A percentile compares a stretch with the other conserved stretches of the same genome.
These are phyloP conservation scores for Apis dorsata DNA, from an alignment of 1,140 invertebrate species.

Conservation along the genomic window DNA sequence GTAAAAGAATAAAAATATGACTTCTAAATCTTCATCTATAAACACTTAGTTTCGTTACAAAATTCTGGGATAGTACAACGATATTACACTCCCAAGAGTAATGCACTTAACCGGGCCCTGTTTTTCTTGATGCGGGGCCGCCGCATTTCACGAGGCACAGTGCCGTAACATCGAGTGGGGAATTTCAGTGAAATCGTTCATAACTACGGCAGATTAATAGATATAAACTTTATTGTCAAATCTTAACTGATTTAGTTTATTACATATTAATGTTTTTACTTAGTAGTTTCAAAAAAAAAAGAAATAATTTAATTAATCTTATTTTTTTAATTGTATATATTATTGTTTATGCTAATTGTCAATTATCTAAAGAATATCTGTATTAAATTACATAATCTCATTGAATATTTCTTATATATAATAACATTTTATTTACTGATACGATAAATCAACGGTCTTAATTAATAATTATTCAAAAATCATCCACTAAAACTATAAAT, in stretches of 20 bases:
- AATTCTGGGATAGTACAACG: conserved; percentile 25
- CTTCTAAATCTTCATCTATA: neutral
- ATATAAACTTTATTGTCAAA: conserved; percentile 5
- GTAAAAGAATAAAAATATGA: neutral
- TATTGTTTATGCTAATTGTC: neutral
- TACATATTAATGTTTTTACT: neutral
- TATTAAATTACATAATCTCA: neutral
- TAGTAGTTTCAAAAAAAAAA: neutral
- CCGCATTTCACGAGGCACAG: conserved; percentile 61
- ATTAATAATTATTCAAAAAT: conserved; percentile 40
- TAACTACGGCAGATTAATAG: neutral
- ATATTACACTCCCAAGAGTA: conserved; percentile 50
- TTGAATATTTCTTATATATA: too few species aligned
- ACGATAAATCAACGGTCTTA: neutral
- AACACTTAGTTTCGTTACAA: conserved; percentile 6
- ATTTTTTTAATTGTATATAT: neutral
- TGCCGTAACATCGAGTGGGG: conserved; percentile 47
- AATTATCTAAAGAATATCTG: neutral
- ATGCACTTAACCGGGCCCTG: conserved; percentile 55
- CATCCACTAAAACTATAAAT: conserved; percentile 57
- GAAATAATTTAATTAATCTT: neutral
- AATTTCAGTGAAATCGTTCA: conserved; percentile 37
- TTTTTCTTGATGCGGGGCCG: conserved; percentile 60
- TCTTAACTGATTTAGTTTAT: neutral
- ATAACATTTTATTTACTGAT: neutral